A percentile compares a stretch with the other conserved stretches of the same genome.
Conservation (phyloP, 2,113 vertebrate genomes). For the Astatotilapia flaviijosephi region DNA sequence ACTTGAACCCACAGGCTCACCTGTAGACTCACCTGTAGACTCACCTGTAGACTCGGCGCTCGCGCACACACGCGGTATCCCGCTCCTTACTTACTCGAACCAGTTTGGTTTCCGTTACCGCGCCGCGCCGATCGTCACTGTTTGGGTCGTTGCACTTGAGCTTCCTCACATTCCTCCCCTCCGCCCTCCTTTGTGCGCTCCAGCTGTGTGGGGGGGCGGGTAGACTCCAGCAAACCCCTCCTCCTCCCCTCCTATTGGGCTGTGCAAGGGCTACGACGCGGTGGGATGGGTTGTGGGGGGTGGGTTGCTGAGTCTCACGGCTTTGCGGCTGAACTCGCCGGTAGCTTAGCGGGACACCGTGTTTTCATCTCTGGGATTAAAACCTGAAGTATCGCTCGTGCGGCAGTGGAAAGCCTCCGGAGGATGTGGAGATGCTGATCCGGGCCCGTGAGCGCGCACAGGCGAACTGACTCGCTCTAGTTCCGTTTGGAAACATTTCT, state of each 20-base stretch:
- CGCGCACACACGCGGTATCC: rapidly evolving
- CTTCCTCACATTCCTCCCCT: background rate
- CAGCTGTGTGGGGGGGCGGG: background rate
- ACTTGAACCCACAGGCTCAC: background rate
- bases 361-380: rapidly evolving
- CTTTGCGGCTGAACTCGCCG: conserved; percentile 5
- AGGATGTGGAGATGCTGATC: background rate
- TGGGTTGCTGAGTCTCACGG: background rate
- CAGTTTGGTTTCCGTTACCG: background rate
- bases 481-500: background rate
- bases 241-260: conserved; percentile 48
- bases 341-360: background rate
- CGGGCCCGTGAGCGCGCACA: background rate
- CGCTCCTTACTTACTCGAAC: background rate
- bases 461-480: background rate
- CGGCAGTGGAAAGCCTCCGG: background rate
- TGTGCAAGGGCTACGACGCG: background rate
- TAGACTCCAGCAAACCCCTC: conserved; percentile 13
- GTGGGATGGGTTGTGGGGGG: background rate
- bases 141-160: background rate
- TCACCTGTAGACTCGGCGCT: background rate
- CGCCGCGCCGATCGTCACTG: background rate
- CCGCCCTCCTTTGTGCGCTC: background rate
- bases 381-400: background rate
- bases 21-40: background rate